Base-by-base conservation (phyloP, 1,140 invertebrate genomes). In the Ganaspis sp. region DNA sequence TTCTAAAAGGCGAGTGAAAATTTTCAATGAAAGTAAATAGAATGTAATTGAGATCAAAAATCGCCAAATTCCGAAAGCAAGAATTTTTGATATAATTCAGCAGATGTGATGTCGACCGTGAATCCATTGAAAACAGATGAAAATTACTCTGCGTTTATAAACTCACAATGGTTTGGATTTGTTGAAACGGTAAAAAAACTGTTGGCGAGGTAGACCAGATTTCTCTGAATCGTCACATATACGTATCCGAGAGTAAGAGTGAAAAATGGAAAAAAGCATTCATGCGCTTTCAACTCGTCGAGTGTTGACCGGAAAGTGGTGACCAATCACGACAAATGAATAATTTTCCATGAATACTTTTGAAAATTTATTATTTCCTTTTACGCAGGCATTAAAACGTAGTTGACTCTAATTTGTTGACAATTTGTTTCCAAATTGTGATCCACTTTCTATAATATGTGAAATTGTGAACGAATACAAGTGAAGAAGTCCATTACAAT, bases 191-290 rank as follows among this genome's bases (percentile, higher is more conserved):
- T 23, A 29, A 29, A 26, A 58, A 64, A 58, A 64, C 21, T 26
- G 54, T 64, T 26, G 29, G 54, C 29, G 54, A 23, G 54, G 23
- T 23, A 49, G 45, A 29, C 54, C 21, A 64, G 54, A 58, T 23
- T n/a, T 58, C 53, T 9, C 19, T 9, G 19, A 64, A 26, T 64
- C 54, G 21, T 11, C 8, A 15, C 9, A 9, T 64, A 64, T 64
- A 64, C 11, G 54, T 29, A 29, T 64, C 23, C 23, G 54, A 64
- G 23, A 64, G 21, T 29, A 64, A 29, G 54, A 29, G 54, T 64
- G 54, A 64, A 64, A 64, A 64, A 58, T 58, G 21, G 54, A 9
- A 58, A 58, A 58, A 58, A 21, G 54, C 54, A 58, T 58, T 58
- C 54, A 58, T 58, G 54, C 21, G 54, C 26, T 58, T 26, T 58